Evolutionary conservation across 2,113 vertebrate species (phyloP), one percentile per base, ranked within the genome.

Genomic region (Tricholaema leucomelas): DNA sequence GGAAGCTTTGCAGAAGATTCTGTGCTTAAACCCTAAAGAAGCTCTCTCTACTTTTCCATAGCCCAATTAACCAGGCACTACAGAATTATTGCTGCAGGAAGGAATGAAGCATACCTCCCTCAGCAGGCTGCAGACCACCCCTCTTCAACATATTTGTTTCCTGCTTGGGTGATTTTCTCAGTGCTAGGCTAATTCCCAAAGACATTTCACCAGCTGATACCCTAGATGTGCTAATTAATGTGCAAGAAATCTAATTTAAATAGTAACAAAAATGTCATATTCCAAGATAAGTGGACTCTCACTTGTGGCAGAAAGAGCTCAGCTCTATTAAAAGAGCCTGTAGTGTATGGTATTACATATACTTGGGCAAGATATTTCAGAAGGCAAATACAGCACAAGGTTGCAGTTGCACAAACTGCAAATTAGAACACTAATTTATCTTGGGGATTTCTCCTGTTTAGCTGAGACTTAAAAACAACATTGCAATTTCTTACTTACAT

Each of bases 151-250:
- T 50, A 46, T 65, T 93, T 95, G 74, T 75, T 94, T 93, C 78
- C 87, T 88, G 88, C 93, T 88, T 88, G 77, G 83, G 50, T 92
- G 93, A 82, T 81, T 95, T 95, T 91, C 81, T 92, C 88, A 70
- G 61, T 27, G 63, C 46, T 83, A 85, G 46, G 28, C 81, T 92
- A 90, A 95, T 96, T 95, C 86, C 63, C 87, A 79, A 76, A 92
- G 88, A 91, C 88, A 73, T 91, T 94, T 88, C 88, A 95, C 86
- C 92, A 95, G 93, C 83, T 96, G 93, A 95, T 76, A 90, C 77
- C 74, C 66, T 84, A 55, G 35, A 85, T 79, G 71, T 88, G 92
- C 77, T 94, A 94, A 96, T 95, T 91, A 94, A 90, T 17, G 78
- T 84, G 55, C 40, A 87, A 69, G 48, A 85, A 88, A 63, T 63